Conservation (phyloP, 2,797 vertebrate species). For the Rousettus madagascariensis region DNA sequence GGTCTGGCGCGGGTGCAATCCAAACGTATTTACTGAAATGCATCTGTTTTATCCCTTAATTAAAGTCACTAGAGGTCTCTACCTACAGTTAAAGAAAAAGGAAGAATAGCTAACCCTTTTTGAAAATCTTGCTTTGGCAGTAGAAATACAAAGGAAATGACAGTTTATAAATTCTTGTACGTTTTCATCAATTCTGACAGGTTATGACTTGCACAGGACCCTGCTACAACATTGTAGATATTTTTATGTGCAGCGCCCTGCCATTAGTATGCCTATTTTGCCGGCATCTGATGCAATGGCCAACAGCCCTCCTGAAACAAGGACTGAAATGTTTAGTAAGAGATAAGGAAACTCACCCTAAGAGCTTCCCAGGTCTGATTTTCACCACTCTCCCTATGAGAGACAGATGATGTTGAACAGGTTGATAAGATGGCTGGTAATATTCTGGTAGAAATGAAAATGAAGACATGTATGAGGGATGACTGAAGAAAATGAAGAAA, state of each 20-base stretch:
- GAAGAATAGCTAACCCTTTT: not conserved
- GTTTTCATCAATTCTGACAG: not conserved
- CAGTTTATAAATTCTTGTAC: not conserved
- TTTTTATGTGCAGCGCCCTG: not conserved
- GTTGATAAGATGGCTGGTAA: rapidly evolving
- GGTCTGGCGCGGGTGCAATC: not conserved
- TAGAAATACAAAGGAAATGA: not conserved
- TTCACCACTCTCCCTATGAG: not conserved
- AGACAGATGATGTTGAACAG: not conserved
- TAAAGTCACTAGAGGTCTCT: not conserved
- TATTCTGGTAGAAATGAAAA: not conserved
- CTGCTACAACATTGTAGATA: not conserved
- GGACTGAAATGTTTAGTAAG: not conserved
- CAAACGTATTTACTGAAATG: not conserved
- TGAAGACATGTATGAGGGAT: rapidly evolving
- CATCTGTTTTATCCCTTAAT: not conserved
- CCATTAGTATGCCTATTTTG: rapidly evolving
- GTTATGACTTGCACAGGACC: not conserved
- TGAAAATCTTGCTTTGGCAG: not conserved
- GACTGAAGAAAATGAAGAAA: not conserved
- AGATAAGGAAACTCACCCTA: not conserved
- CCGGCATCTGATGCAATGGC: not conserved
- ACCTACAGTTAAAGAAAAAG: not conserved
- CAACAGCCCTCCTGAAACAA: not conserved
- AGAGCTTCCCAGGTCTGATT: not conserved